phyloP scores from a whole-genome alignment of 2,888 invertebrate species.

The Zhengitettix transpicula region DNA sequence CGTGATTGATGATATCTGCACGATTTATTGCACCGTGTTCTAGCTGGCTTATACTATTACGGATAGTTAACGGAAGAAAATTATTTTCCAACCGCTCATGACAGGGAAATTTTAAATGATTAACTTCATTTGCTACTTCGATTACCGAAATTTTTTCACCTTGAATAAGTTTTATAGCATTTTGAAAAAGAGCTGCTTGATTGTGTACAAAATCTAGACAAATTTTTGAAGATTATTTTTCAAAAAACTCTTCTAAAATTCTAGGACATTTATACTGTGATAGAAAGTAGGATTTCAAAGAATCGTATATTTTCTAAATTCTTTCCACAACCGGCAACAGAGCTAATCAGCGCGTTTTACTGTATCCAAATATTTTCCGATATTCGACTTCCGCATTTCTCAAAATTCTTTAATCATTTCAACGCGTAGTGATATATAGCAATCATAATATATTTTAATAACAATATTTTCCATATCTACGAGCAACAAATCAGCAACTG shows the following conservation, averaged over 20 bases:
- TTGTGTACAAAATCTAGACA: background rate
- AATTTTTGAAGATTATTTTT: background rate
- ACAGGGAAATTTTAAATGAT: background rate
- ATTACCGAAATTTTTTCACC: background rate
- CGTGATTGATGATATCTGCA: background rate
- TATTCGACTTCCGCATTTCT: no score
- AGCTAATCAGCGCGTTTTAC: no score
- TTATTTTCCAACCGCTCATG: background rate
- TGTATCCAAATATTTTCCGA: no score
- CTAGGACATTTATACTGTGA: background rate
- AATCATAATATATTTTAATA: slow-evolving; percentile 18
- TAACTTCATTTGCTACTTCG: background rate
- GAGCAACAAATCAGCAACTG: slow-evolving; percentile 18
- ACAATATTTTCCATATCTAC: slow-evolving; percentile 19
- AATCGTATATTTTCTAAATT: background rate
- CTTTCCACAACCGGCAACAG: no score
- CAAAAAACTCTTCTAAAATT: background rate
- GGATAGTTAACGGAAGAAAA: no score
- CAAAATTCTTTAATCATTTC: no score
- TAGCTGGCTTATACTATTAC: no score
- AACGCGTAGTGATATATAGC: no score
- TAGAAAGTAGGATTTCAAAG: background rate
- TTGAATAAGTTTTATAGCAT: background rate
- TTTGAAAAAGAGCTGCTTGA: background rate
- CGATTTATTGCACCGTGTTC: background rate